phyloP scores from a whole-genome alignment of 1,140 invertebrate genomes.

The Saxidomus purpurata region DNA sequence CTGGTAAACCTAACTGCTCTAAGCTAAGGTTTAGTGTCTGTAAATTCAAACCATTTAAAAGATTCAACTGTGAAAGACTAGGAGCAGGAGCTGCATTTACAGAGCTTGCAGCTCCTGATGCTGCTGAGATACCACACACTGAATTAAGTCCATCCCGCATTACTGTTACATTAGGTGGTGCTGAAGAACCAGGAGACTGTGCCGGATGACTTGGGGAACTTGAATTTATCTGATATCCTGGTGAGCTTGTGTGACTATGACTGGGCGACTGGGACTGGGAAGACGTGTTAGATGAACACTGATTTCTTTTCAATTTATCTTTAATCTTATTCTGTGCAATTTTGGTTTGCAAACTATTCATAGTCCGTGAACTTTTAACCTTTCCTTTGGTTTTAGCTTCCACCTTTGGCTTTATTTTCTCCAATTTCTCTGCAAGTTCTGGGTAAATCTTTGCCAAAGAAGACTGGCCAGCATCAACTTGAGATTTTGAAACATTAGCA shows the following conservation, averaged over 20 bases:
- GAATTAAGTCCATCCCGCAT: not conserved
- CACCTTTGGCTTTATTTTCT: slow-evolving; percentile 81
- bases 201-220: slow-evolving; percentile 56
- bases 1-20: slow-evolving; percentile 42
- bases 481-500: slow-evolving; percentile 64
- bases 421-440: slow-evolving; percentile 85
- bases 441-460: slow-evolving; percentile 85
- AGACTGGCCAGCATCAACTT: slow-evolving; percentile 69
- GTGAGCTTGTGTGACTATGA: slow-evolving; percentile 63
- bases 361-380: slow-evolving; percentile 86
- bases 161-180: slow-evolving; percentile 36
- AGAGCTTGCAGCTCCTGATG: not conserved
- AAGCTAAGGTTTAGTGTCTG: slow-evolving; percentile 52
- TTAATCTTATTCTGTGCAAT: slow-evolving; percentile 88
- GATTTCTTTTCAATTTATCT: slow-evolving; percentile 86
- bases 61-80: slow-evolving; percentile 50
- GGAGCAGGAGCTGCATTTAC: slow-evolving; percentile 13
- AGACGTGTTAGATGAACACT: slow-evolving; percentile 73
- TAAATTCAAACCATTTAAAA: slow-evolving; percentile 54
- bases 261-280: slow-evolving; percentile 76
- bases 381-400: slow-evolving; percentile 80
- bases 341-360: slow-evolving; percentile 87
- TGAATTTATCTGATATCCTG: slow-evolving; percentile 55
- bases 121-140: not conserved
- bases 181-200: not conserved